Conservation (phyloP, 2,888 invertebrate genomes). For the Stenoptilia bipunctidactyla region DNA sequence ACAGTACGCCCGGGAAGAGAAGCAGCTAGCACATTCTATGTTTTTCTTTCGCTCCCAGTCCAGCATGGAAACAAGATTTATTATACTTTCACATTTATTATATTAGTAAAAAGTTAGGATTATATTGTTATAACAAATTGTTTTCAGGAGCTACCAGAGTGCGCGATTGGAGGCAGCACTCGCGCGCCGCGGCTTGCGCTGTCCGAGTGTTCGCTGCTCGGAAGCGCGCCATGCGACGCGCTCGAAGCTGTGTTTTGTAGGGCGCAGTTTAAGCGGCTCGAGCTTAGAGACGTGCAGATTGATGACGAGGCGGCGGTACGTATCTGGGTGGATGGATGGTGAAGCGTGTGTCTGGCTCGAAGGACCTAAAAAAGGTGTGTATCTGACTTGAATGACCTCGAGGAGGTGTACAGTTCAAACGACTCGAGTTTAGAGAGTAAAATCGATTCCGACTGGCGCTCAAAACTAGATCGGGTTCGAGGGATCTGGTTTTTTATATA, state of each 20-base stretch:
- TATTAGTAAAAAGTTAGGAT: too few relatives aligned
- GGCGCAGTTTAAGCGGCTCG: constrained; percentile 78
- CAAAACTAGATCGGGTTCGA: too few relatives aligned
- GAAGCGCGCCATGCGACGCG: constrained; percentile 79
- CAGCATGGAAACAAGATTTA: too few relatives aligned
- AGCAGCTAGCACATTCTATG: too few relatives aligned
- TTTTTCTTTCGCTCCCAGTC: too few relatives aligned
- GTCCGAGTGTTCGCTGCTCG: constrained; percentile 70
- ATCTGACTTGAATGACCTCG: not conserved
- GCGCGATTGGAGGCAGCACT: constrained; percentile 38
- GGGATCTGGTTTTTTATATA: too few relatives aligned
- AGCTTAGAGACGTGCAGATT: constrained; percentile 76
- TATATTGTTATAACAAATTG: too few relatives aligned
- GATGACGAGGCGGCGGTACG: constrained; percentile 78
- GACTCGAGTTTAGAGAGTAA: not conserved
- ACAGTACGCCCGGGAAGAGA: too few relatives aligned
- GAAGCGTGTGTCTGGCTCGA: not conserved
- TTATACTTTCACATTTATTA: too few relatives aligned
- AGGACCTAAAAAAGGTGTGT: not conserved
- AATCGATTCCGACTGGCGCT: too few relatives aligned
- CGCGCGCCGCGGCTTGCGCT: constrained; percentile 74
- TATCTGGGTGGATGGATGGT: not conserved
- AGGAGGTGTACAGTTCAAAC: not conserved
- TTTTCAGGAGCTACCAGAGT: constrained; percentile 48
- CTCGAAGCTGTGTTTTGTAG: constrained; percentile 86